phyloP scores from a whole-genome alignment of 2,797 vertebrate genomes.

The Enteromius viviparus region DNA sequence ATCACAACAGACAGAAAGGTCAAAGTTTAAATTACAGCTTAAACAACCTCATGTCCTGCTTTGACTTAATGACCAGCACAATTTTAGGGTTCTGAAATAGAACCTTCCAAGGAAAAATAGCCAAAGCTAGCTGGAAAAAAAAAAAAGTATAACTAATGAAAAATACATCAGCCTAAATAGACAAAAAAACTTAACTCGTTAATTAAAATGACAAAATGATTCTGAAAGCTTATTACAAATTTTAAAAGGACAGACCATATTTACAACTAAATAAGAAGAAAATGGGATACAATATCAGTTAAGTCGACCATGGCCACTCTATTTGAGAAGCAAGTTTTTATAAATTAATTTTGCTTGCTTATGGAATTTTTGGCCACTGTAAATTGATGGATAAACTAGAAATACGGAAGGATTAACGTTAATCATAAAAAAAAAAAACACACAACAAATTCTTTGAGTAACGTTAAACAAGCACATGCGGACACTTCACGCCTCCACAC shows the following conservation, averaged over 20 bases:
- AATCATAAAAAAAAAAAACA: neutral
- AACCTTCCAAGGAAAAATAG: neutral
- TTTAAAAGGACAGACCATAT: neutral
- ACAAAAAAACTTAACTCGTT: neutral
- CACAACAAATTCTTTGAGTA: neutral
- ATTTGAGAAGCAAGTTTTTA: neutral
- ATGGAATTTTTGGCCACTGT: neutral
- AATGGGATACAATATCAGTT: too few species aligned
- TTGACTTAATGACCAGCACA: neutral
- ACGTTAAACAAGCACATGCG: neutral
- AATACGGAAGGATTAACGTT: neutral
- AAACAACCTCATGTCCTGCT: neutral
- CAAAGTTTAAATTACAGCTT: conserved; percentile 14
- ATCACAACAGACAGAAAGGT: neutral
- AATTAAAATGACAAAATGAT: neutral
- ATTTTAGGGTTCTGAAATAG: conserved; percentile 6
- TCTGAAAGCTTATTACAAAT: neutral
- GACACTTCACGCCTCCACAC: neutral
- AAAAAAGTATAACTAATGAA: neutral
- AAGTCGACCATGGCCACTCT: neutral
- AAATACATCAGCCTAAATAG: neutral
- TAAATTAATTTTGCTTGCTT: neutral
- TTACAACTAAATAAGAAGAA: neutral
- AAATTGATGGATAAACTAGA: neutral
- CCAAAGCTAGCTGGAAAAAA: neutral